These are phyloP conservation scores for Hiodon alosoides DNA, from an alignment of 2,113 vertebrate species.

Conservation along the genomic window DNA sequence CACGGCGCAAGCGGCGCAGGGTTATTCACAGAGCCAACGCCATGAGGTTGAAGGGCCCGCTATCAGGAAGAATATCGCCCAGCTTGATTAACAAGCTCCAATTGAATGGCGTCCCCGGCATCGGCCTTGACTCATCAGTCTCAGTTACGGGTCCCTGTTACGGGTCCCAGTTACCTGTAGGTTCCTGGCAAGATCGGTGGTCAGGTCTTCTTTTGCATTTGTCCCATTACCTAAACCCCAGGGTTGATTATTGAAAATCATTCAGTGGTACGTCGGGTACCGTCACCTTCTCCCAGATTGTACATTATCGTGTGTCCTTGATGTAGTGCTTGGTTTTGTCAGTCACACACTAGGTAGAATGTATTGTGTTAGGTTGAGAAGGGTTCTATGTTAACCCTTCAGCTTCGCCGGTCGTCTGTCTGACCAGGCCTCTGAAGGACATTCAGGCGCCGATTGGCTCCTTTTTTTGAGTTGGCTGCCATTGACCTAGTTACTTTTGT, in stretches of 20 bases:
- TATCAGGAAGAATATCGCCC: no score
- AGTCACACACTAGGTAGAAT: background rate
- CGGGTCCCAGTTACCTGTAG: no score
- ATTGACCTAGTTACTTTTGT: constrained; percentile 1
- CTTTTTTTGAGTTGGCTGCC: background rate
- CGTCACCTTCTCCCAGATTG: background rate
- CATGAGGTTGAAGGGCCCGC: no score
- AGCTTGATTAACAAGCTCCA: constrained; percentile 10
- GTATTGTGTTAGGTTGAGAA: background rate
- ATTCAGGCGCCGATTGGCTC: no score
- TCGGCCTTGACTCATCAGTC: constrained; percentile 10
- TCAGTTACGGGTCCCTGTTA: background rate
- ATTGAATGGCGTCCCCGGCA: background rate
- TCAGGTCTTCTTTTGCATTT: background rate
- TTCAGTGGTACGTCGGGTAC: background rate
- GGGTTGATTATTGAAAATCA: no score
- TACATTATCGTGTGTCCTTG: background rate
- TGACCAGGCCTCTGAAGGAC: no score
- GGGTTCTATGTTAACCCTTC: no score
- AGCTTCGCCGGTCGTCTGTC: no score
- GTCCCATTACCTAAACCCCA: background rate
- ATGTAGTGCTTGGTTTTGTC: background rate
- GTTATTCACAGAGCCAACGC: no score
- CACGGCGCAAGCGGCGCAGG: background rate
- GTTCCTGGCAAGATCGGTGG: background rate